phyloP scores from a whole-genome alignment of 2,888 invertebrate species.

The Drosophila melanosoma region DNA sequence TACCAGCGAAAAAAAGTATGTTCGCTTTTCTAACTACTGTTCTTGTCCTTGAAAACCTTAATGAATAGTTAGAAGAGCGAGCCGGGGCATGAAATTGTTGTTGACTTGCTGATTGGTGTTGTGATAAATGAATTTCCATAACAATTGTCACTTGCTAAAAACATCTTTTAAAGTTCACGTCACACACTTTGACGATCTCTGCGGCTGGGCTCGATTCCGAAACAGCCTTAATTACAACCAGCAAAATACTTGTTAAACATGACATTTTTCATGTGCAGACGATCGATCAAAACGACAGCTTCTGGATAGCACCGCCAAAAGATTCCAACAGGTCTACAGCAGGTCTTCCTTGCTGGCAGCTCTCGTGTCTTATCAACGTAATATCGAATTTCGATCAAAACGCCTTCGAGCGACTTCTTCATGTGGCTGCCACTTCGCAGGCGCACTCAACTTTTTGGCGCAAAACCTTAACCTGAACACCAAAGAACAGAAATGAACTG shows the following conservation, averaged over 20 bases:
- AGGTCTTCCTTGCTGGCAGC: conserved; percentile 48
- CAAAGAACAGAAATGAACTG: conserved; percentile 1
- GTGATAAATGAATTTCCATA: conserved; percentile 67
- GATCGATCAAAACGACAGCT: conserved; percentile 83
- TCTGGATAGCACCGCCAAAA: conserved; percentile 63
- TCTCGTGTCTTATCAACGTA: conserved; percentile 82
- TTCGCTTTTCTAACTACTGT: background rate
- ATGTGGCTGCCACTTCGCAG: conserved; percentile 29
- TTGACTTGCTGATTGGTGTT: conserved; percentile 27
- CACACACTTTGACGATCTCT: conserved; percentile 34
- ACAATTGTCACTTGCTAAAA: conserved; percentile 53
- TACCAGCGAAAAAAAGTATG: conserved; percentile 25
- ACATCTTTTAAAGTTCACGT: conserved; percentile 29
- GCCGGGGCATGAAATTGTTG: conserved; percentile 51
- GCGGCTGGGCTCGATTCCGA: conserved; percentile 1
- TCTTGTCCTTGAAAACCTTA: conserved; percentile 12
- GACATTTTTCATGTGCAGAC: conserved; percentile 81
- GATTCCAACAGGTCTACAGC: conserved; percentile 40
- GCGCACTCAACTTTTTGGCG: conserved; percentile 70
- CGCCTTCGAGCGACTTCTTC: conserved; percentile 77
- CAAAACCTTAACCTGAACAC: conserved; percentile 54
- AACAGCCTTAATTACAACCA: conserved; percentile 71
- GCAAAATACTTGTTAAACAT: conserved; percentile 83
- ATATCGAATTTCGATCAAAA: conserved; percentile 85
- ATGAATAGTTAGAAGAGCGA: conserved; percentile 27